Evolutionary conservation across 2,113 vertebrate genomes (phyloP).

Genomic region (Melierax canorus): DNA sequence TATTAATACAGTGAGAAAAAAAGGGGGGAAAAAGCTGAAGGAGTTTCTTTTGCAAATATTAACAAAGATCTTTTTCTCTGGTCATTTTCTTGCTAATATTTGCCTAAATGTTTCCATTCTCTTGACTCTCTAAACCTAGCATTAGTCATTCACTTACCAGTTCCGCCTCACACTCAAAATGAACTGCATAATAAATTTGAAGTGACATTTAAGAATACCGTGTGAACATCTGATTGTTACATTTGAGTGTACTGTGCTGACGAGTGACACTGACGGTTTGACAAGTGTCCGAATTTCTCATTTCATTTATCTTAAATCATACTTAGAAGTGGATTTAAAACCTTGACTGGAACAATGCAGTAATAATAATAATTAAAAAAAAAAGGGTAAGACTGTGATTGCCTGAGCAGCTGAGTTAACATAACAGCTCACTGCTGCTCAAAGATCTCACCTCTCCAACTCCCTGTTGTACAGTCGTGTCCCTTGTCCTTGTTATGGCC

Average conservation of each 20-base stretch:
- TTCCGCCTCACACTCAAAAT: background rate
- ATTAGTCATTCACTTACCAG: background rate
- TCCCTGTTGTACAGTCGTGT: background rate
- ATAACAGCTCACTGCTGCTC: background rate
- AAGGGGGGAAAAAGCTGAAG: background rate
- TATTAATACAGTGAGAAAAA: background rate
- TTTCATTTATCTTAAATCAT: background rate
- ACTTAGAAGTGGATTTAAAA: background rate
- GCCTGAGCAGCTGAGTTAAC: background rate
- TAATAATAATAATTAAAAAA: background rate
- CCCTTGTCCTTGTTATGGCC: background rate
- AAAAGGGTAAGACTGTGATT: background rate
- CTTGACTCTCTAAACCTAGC: background rate
- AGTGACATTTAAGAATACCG: background rate
- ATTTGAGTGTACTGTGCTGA: background rate
- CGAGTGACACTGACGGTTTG: background rate
- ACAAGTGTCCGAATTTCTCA: background rate
- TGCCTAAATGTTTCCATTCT: constrained; percentile 8
- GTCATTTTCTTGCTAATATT: background rate
- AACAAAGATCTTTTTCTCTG: background rate
- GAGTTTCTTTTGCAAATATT: background rate
- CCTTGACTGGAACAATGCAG: background rate
- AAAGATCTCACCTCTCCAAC: background rate
- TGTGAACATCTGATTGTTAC: background rate
- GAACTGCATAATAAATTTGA: background rate